phyloP scores from a whole-genome alignment of 2,113 vertebrate genomes.

The Desmodus rotundus region DNA sequence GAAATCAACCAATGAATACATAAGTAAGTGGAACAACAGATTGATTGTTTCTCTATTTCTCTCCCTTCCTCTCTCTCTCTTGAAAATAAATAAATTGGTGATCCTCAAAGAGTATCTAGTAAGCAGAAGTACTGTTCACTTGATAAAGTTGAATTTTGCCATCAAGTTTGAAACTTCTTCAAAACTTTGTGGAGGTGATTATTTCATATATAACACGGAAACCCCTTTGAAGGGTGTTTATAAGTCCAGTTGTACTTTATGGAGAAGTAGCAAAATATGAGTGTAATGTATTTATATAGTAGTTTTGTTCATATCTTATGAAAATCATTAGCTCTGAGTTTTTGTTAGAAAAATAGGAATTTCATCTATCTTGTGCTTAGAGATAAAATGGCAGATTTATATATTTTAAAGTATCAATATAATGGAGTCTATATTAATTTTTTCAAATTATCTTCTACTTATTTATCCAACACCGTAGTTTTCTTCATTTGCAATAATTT shows the following conservation, averaged over 20 bases:
- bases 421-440: not conserved
- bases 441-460: not conserved
- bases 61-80: no score
- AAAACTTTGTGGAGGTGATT: not conserved
- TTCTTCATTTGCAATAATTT: slow-evolving; percentile 23
- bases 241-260: not conserved
- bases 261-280: not conserved
- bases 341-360: not conserved
- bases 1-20: no score
- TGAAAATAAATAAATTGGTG: not conserved
- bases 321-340: not conserved
- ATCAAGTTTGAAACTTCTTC: not conserved
- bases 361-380: not conserved
- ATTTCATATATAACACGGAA: not conserved
- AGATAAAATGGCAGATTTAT: not conserved
- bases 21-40: no score
- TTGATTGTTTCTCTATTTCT: no score
- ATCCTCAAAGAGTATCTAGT: not conserved
- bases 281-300: not conserved
- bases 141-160: not conserved
- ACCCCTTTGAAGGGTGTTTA: not conserved
- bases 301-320: not conserved
- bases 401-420: not conserved
- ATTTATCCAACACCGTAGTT: not conserved
- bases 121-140: not conserved